phyloP scores from a whole-genome alignment of 2,113 vertebrate genomes.

The Paralichthys olivaceus region DNA sequence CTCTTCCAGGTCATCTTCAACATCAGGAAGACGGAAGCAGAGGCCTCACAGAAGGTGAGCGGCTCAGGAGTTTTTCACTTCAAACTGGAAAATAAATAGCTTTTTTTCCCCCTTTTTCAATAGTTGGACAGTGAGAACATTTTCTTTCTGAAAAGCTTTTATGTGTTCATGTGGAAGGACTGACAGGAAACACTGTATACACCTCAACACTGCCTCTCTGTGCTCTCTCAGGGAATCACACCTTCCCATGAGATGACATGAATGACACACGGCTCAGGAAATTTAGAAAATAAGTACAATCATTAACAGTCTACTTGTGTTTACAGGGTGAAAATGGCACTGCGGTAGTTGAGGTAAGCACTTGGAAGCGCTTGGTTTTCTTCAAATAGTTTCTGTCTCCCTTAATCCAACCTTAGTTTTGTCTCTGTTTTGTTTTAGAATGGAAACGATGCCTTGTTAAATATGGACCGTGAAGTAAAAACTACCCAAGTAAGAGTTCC shows the following conservation, averaged over 20 bases:
- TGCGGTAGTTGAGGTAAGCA: slow-evolving; percentile 73
- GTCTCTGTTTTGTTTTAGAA: slow-evolving; percentile 81
- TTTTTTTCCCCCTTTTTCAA: background rate
- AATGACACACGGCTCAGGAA: slow-evolving; percentile 27
- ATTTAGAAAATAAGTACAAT: slow-evolving; percentile 27
- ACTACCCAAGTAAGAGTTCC: slow-evolving; percentile 78
- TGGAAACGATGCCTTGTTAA: slow-evolving; percentile 77
- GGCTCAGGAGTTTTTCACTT: background rate
- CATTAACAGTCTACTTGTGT: slow-evolving; percentile 50
- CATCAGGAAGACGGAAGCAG: slow-evolving; percentile 90
- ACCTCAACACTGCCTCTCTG: slow-evolving; percentile 65
- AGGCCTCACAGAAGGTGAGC: slow-evolving; percentile 85
- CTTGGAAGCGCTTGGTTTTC: background rate
- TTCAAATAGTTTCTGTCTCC: background rate
- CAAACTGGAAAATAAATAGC: slow-evolving; percentile 4
- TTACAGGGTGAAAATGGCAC: slow-evolving; percentile 76
- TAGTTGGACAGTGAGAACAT: slow-evolving; percentile 10
- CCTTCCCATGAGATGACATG: slow-evolving; percentile 52
- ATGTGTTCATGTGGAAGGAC: slow-evolving; percentile 9
- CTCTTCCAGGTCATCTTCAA: slow-evolving; percentile 97
- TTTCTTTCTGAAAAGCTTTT: slow-evolving; percentile 43
- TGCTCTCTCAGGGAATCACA: slow-evolving; percentile 57
- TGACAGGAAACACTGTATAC: slow-evolving; percentile 15
- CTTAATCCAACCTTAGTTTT: background rate
- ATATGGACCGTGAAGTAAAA: slow-evolving; percentile 76